Evolutionary conservation across 2,113 vertebrate species (phyloP).

Genomic region (Hippocampus barbouri): DNA sequence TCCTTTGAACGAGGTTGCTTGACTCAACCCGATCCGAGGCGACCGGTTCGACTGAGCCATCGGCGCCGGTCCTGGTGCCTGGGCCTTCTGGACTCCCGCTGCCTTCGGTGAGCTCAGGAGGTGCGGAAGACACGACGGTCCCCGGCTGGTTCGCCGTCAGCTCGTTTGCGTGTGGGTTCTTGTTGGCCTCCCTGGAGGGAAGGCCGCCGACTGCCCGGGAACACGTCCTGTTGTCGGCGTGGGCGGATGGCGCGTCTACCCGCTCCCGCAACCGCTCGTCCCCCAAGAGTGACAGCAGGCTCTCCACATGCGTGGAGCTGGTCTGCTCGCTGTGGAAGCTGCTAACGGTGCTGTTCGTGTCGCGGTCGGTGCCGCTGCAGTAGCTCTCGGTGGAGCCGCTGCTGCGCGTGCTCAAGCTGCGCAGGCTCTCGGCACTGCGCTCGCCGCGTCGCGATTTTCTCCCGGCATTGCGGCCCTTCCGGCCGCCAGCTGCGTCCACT

Average conservation of each 20-base stretch:
- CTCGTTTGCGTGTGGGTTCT: conserved; percentile 96
- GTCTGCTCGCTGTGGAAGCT: conserved; percentile 95
- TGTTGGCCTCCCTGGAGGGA: conserved; percentile 91
- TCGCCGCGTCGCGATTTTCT: conserved; percentile 80
- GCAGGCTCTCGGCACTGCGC: conserved; percentile 87
- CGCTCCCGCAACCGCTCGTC: conserved; percentile 71
- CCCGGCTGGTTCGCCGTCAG: conserved; percentile 72
- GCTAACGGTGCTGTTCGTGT: conserved; percentile 94
- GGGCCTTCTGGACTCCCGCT: conserved; percentile 43
- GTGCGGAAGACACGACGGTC: conserved; percentile 6
- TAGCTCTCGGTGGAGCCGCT: conserved; percentile 96
- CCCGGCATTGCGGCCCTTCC: conserved; percentile 59
- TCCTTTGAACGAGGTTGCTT: conserved; percentile 78
- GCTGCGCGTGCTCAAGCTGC: conserved; percentile 91
- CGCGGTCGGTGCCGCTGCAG: conserved; percentile 92
- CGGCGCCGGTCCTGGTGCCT: conserved; percentile 46
- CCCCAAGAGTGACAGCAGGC: conserved; percentile 83
- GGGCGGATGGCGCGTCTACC: conserved; percentile 64
- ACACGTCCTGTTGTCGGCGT: conserved; percentile 76
- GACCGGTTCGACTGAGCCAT: conserved; percentile 43
- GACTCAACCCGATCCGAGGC: conserved; percentile 74
- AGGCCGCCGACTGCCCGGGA: conserved; percentile 71
- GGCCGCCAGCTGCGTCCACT: conserved; percentile 49
- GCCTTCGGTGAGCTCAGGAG: conserved; percentile 41
- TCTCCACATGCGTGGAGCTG: conserved; percentile 94